A percentile compares a stretch with the other conserved stretches of the same genome.
These are phyloP conservation scores for Desmophyllum pertusum DNA, from an alignment of 92 coral and sea anemone genomes.

Conservation along the genomic window DNA sequence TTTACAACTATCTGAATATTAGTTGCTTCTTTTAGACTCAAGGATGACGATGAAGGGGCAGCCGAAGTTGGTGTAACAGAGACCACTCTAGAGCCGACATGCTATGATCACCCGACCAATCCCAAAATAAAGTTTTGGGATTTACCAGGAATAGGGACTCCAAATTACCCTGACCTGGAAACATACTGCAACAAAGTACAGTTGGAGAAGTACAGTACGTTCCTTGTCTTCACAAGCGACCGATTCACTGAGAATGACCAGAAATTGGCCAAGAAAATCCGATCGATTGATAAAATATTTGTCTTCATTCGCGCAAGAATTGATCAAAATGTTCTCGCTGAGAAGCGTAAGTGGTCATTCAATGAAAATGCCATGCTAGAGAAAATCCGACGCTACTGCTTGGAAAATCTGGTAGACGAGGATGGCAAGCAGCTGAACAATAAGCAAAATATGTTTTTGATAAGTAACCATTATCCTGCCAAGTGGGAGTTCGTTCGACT, in stretches of 20 bases:
- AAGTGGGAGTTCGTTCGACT: slow-evolving; percentile 34
- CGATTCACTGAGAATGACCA: slow-evolving; percentile 28
- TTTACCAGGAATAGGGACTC: slow-evolving; percentile 42
- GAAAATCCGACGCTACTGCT: slow-evolving; percentile 17
- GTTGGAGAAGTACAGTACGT: slow-evolving; percentile 9
- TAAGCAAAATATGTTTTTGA: slow-evolving; percentile 29
- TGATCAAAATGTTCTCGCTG: slow-evolving; percentile 21
- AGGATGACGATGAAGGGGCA: background rate
- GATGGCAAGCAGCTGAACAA: background rate
- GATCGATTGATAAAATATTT: background rate
- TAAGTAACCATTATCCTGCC: slow-evolving; percentile 15
- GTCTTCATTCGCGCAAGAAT: slow-evolving; percentile 10
- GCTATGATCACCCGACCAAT: background rate
- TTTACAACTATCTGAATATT: too few relatives aligned
- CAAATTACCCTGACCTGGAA: background rate
- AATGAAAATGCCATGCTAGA: slow-evolving; percentile 18
- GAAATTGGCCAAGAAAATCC: slow-evolving; percentile 10
- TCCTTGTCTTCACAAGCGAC: slow-evolving; percentile 18
- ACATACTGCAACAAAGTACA: slow-evolving; percentile 20
- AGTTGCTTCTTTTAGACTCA: too few relatives aligned
- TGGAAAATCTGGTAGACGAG: background rate
- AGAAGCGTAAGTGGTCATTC: slow-evolving; percentile 4
- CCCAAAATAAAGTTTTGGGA: slow-evolving; percentile 39
- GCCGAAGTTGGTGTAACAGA: background rate
- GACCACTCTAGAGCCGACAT: background rate